Percentiles rank a stretch among this genome's conserved stretches.
phyloP scores from a whole-genome alignment of 2,797 vertebrate species.

The Darevskia mixta region DNA sequence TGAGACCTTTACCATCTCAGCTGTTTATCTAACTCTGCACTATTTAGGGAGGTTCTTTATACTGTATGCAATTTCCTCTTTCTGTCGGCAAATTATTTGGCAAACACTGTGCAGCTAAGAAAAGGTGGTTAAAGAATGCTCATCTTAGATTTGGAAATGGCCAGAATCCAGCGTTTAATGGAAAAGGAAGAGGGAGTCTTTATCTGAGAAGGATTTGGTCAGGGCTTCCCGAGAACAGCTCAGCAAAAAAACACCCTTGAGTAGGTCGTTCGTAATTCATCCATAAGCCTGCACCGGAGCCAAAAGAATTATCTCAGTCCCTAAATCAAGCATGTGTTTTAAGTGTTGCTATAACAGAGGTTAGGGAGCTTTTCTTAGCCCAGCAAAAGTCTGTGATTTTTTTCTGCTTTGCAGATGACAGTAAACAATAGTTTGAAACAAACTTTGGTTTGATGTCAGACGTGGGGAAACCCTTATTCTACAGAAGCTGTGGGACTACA shows the following conservation, averaged over 20 bases:
- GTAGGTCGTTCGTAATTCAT: not conserved
- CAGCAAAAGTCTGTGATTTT: not conserved
- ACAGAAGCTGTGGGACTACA: too few relatives aligned
- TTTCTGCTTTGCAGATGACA: too few relatives aligned
- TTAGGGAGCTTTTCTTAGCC: not conserved
- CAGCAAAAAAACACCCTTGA: constrained; percentile 40
- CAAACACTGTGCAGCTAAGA: not conserved
- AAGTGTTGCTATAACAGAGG: constrained; percentile 26
- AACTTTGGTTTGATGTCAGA: too few relatives aligned
- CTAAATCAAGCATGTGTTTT: constrained; percentile 33
- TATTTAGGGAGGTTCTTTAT: not conserved
- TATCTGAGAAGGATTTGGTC: constrained; percentile 37
- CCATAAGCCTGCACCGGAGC: not conserved
- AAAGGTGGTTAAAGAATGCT: constrained; percentile 14
- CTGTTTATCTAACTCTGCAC: not conserved
- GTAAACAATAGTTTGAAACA: too few relatives aligned
- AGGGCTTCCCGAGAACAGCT: constrained; percentile 29
- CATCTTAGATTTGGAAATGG: constrained; percentile 34
- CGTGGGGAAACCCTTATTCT: too few relatives aligned
- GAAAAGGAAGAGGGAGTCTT: constrained; percentile 40
- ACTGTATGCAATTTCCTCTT: not conserved
- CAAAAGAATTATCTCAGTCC: not conserved
- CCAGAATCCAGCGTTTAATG: constrained; percentile 47
- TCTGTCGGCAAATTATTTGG: not conserved
- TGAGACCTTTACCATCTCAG: too few relatives aligned